Conservation (phyloP, 2,888 invertebrate species). For the Ethmia dodecea region DNA sequence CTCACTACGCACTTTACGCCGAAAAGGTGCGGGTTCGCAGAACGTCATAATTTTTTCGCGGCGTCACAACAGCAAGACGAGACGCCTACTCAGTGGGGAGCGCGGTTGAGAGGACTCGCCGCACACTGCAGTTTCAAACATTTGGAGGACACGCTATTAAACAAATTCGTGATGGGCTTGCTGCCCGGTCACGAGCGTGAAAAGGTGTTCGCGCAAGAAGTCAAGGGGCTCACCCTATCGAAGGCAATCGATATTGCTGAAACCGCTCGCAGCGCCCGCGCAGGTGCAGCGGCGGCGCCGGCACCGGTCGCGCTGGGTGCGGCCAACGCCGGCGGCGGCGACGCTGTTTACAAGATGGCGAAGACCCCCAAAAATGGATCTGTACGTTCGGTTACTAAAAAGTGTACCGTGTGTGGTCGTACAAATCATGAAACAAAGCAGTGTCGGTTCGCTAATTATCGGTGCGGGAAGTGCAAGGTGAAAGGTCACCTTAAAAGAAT, state of each 20-base stretch:
- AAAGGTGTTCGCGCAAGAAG: conserved; percentile 7
- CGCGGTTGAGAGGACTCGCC: conserved; percentile 9
- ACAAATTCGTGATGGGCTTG: conserved; percentile 12
- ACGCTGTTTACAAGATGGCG: neutral
- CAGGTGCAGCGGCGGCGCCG: neutral
- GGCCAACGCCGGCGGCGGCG: neutral
- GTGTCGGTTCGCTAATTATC: neutral
- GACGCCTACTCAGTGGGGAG: conserved; percentile 9
- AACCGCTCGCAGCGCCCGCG: no score
- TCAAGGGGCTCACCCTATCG: conserved; percentile 4
- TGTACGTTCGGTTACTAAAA: neutral
- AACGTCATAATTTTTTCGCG: conserved; percentile 5
- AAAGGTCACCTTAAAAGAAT: neutral
- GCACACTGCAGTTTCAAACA: conserved; percentile 10
- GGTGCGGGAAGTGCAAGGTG: neutral
- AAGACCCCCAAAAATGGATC: neutral
- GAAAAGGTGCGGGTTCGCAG: conserved; percentile 12
- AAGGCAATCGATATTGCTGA: conserved; percentile 4
- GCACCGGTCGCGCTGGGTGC: neutral
- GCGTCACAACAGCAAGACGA: conserved; percentile 3
- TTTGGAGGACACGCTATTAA: conserved; percentile 7
- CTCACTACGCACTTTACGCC: conserved; percentile 9
- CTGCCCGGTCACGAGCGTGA: conserved; percentile 8
- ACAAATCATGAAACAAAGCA: neutral
- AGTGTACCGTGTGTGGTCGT: neutral